Conservation (phyloP, 2,113 vertebrate species). For the Aix galericulata region DNA sequence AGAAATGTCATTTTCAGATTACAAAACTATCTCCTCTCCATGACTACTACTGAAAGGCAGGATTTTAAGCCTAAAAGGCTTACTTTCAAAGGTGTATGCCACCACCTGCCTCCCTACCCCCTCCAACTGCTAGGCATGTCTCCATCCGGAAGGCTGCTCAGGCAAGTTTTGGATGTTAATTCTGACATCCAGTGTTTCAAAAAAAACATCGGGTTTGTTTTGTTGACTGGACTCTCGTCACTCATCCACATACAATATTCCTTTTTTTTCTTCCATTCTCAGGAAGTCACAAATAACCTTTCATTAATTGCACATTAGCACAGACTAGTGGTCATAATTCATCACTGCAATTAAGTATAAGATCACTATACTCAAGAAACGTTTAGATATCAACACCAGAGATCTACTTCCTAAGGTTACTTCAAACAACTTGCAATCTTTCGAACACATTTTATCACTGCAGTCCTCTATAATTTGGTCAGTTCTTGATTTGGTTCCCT, state of each 20-base stretch:
- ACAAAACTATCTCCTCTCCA: background rate
- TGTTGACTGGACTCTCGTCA: background rate
- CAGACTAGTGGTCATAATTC: slow-evolving; percentile 61
- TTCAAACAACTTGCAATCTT: background rate
- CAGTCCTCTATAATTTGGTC: background rate
- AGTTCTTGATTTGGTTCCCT: background rate
- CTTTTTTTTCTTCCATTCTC: background rate
- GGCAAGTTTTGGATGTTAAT: background rate
- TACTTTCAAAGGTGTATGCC: background rate
- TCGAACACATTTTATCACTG: background rate
- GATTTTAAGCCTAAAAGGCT: background rate
- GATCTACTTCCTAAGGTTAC: background rate
- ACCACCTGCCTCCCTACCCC: background rate
- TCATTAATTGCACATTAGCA: slow-evolving; percentile 41
- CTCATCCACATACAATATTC: background rate
- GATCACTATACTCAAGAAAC: background rate
- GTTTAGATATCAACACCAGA: background rate
- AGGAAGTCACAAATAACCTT: background rate
- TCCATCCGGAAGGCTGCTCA: background rate
- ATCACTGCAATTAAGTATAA: slow-evolving; percentile 2
- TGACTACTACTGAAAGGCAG: background rate
- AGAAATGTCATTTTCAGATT: background rate
- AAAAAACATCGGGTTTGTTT: background rate
- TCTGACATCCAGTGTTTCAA: background rate
- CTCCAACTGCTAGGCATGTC: background rate